Base-by-base conservation (phyloP, 1,140 invertebrate species). In the Rhagoletis zephyria region DNA sequence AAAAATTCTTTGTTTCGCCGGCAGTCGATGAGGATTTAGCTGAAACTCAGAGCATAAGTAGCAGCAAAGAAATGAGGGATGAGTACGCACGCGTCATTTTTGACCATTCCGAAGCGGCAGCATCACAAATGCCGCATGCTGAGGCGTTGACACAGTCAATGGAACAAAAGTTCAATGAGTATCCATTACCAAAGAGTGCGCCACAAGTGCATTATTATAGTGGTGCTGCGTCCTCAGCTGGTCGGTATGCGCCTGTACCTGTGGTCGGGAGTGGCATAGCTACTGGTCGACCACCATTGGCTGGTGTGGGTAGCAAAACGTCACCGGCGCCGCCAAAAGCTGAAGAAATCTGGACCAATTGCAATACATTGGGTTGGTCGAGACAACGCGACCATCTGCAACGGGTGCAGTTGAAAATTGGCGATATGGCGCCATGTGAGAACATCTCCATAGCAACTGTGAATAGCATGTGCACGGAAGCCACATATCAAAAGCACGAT, bases 281-380 rank as follows among this genome's bases (percentile, higher is more conserved):
- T 7, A 3, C n/a, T 9, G 56, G 59, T 4, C 30, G 48, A 1
- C 59, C 19, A 5, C 42, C 87, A 45, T 40, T 74, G 14, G 87
- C 48, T 42, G 42, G 40, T 16, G 56, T 42, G 48, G 40, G 12
- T 45, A 64, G 59, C 10, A 67, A 63, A 30, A 10, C 48, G 1
- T 5, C 81, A 65, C 9, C 59, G 14, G 19, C 56, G 16, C 56
- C 63, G 40, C 60, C 51, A 10, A 45, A 59, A 60, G n/a, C 63
- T 42, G 91, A 93, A 14, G 89, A 93, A 86, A 89, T 91, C 48
- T 93, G 92, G 92, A 93, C 94, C n/a, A 94, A 95, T 51, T 97
- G 97, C 91, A 97, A 96, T 89, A 97, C 96, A 0, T 93, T 97
- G 16, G 96, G 96, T n/a, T 97, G 97, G 97, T 95, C 95, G 0